phyloP scores from a whole-genome alignment of 2,797 vertebrate species.

The Tokudaia muenninki region DNA sequence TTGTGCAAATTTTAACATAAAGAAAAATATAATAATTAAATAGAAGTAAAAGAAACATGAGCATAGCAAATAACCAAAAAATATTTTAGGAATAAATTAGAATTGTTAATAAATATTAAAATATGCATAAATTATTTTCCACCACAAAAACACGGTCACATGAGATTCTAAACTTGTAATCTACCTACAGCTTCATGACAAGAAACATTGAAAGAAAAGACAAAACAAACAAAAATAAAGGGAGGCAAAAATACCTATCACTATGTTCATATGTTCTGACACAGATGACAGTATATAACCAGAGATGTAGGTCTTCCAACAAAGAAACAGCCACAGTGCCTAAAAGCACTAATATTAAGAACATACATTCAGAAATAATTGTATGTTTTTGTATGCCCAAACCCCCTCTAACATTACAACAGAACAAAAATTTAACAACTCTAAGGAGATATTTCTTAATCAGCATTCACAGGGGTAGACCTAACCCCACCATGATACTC shows the following conservation, averaged over 20 bases:
- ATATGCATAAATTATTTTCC: background rate
- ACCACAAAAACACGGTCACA: background rate
- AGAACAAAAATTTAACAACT: conserved; percentile 14
- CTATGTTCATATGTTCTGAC: background rate
- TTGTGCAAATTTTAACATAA: conserved; percentile 45
- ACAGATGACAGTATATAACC: background rate
- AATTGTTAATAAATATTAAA: conserved; percentile 39
- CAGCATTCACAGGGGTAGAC: background rate
- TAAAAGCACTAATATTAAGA: conserved; percentile 18
- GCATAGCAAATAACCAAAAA: background rate
- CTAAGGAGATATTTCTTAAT: background rate
- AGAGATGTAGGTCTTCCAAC: background rate
- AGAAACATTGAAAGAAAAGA: conserved; percentile 28
- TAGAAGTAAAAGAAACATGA: background rate
- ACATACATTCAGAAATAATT: background rate
- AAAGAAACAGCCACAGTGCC: background rate
- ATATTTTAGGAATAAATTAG: background rate
- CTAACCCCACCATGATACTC: background rate
- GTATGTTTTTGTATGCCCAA: background rate
- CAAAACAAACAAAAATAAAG: background rate
- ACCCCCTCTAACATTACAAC: background rate
- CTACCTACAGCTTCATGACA: background rate
- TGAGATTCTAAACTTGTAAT: background rate
- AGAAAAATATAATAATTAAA: background rate
- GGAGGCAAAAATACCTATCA: background rate